Evolutionary conservation across 2,888 invertebrate genomes (phyloP), one percentile per base, ranked within the genome.

Genomic region (Gortyna flavago): DNA sequence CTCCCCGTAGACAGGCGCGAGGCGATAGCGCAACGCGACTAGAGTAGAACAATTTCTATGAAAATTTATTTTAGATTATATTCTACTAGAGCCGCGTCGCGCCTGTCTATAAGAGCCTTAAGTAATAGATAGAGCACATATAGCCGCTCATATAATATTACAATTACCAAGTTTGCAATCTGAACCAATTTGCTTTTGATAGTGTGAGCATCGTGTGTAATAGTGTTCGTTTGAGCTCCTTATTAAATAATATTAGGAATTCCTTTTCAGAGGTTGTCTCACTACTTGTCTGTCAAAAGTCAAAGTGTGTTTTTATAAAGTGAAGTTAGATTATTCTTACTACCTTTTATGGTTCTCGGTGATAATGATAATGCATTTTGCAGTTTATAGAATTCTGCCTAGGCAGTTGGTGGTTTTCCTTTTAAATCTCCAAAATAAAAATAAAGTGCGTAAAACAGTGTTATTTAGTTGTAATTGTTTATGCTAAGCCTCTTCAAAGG

Each of bases 131-230:
- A 16, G 2, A n/a, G 16, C 29, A 48, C 44, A 41, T 41, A 41
- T 21, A 72, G 11, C 44, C 32, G 59, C 44, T 81, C 41, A 64
- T 69, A n/a, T n/a, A n/a, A n/a, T n/a, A 59, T 69, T 51, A 38
- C 57, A 18, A 64, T 70, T 59, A 51, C 67, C 13, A 57, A 38
- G 57, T 32, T 35, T 51, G 83, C 41, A 51, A 65, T 68, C 13
- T 62, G 32, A 83, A 48, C 38, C 48, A 48, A 59, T 61, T 44
- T 51, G 35, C 59, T 82, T 82, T 68, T 32, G n/a, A 18, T 35
- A 54, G 18, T 35, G n/a, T 4, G 32, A 38, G 41, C n/a, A 18
- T 61, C 62, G 67, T 62, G 67, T 18, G 5, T 25, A 21, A 44
- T 57, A 16, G n/a, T 62, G 16, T 38, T 25, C 38, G 41, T 35